phyloP scores from a whole-genome alignment of 2,888 invertebrate species.

The Dendrolimus pini region DNA sequence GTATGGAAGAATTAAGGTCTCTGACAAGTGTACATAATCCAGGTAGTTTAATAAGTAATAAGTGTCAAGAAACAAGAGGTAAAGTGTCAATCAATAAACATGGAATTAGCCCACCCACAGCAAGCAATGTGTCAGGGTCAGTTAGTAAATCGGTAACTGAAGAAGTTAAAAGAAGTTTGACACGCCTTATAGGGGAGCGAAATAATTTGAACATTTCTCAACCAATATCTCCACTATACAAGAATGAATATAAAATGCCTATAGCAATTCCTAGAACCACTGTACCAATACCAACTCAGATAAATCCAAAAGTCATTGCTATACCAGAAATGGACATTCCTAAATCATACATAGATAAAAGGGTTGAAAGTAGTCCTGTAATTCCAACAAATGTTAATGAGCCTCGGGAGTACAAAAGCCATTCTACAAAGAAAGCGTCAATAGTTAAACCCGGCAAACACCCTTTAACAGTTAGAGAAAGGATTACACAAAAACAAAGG shows the following conservation, averaged over 20 bases:
- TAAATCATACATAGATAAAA: conserved; percentile 34
- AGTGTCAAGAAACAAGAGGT: not conserved
- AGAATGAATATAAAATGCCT: conserved; percentile 9
- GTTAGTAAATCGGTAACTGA: conserved; percentile 18
- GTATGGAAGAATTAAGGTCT: conserved; percentile 46
- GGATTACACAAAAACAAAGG: conserved; percentile 5
- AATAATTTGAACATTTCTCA: conserved; percentile 21
- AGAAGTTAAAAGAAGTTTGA: conserved; percentile 40
- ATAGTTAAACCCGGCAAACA: not conserved
- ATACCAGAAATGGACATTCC: conserved; percentile 31
- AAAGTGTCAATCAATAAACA: not conserved
- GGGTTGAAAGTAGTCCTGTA: no score
- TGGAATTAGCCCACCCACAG: not conserved
- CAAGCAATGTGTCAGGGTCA: not conserved
- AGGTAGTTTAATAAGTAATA: conserved; percentile 3
- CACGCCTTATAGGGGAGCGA: conserved; percentile 45
- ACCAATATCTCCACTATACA: not conserved
- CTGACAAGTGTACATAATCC: conserved; percentile 1
- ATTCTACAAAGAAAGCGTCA: no score
- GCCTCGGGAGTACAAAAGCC: no score
- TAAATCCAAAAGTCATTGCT: conserved; percentile 24
- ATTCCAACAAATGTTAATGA: no score
- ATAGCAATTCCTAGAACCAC: conserved; percentile 19
- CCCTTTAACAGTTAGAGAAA: not conserved
- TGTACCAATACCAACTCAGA: conserved; percentile 14